A percentile compares a stretch with the other conserved stretches of the same genome.
phyloP scores from a whole-genome alignment of 1,140 invertebrate genomes.

The Doryteuthis pealeii region DNA sequence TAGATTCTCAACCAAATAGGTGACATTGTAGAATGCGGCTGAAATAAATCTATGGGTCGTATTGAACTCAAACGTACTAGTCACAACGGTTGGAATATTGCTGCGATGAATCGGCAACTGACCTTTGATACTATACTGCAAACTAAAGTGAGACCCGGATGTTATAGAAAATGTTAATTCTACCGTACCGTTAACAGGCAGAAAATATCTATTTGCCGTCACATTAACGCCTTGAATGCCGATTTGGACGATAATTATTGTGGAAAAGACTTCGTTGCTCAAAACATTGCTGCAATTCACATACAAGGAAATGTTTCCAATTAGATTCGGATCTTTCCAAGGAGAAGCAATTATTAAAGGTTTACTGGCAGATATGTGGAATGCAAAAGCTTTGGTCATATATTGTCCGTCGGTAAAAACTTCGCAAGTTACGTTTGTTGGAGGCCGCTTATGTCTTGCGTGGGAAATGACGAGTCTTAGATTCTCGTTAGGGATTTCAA shows the following conservation, averaged over 20 bases:
- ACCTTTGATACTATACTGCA: constrained; percentile 24
- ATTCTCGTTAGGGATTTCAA: constrained; percentile 26
- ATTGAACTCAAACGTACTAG: constrained; percentile 15
- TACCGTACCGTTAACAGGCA: constrained; percentile 23
- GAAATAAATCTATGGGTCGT: constrained; percentile 18
- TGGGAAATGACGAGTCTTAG: constrained; percentile 19
- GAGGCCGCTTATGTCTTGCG: constrained; percentile 13
- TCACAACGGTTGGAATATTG: constrained; percentile 14
- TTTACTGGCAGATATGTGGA: constrained; percentile 20
- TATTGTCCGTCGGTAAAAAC: constrained; percentile 4
- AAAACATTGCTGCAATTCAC: constrained; percentile 34
- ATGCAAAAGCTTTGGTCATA: not conserved
- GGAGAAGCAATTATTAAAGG: constrained; percentile 12
- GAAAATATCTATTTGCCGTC: constrained; percentile 11
- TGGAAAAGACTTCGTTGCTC: constrained; percentile 22
- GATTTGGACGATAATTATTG: constrained; percentile 26
- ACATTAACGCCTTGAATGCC: constrained; percentile 21
- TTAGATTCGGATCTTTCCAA: constrained; percentile 19
- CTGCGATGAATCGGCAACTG: constrained; percentile 6
- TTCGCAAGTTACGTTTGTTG: constrained; percentile 27
- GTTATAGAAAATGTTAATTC: constrained; percentile 25
- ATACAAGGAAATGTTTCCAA: constrained; percentile 25
- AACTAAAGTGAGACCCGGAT: constrained; percentile 29
- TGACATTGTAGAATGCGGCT: constrained; percentile 28
- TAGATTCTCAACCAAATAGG: constrained; percentile 21